Conservation (phyloP, 2,888 invertebrate genomes). For the Scelioninae gen. 2 region DNA sequence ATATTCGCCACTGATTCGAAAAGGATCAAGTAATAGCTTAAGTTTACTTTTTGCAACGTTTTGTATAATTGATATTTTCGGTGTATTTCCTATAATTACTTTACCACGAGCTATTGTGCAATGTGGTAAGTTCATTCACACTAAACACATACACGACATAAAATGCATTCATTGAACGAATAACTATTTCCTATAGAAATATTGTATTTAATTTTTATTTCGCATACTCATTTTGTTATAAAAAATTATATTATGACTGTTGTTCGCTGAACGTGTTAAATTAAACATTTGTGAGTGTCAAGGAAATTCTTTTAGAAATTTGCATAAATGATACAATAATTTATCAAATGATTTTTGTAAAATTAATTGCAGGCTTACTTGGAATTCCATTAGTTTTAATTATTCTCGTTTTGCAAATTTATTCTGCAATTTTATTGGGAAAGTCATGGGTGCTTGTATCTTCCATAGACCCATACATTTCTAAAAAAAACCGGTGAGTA, state of each 20-base stretch:
- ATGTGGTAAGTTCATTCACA: slow-evolving; percentile 42
- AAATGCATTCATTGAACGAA: too few relatives aligned
- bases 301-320: too few relatives aligned
- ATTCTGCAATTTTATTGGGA: slow-evolving; percentile 87
- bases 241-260: too few relatives aligned
- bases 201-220: too few relatives aligned
- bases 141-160: neutral
- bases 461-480: slow-evolving; percentile 81
- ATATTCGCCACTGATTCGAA: slow-evolving; percentile 65
- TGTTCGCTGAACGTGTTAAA: too few relatives aligned
- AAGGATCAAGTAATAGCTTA: slow-evolving; percentile 75
- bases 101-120: slow-evolving; percentile 83
- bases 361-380: slow-evolving; percentile 78
- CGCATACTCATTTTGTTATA: too few relatives aligned
- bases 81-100: slow-evolving; percentile 88
- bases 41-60: slow-evolving; percentile 83
- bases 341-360: too few relatives aligned
- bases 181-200: too few relatives aligned
- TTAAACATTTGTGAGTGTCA: too few relatives aligned
- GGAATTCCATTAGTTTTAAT: slow-evolving; percentile 83
- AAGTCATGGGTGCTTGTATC: slow-evolving; percentile 89
- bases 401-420: slow-evolving; percentile 84
- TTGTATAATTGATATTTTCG: slow-evolving; percentile 88
- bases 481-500: slow-evolving; percentile 77
- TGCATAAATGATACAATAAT: too few relatives aligned